Evolutionary conservation across 2,797 vertebrate species (phyloP).

Genomic region (Hydrolagus colliei): DNA sequence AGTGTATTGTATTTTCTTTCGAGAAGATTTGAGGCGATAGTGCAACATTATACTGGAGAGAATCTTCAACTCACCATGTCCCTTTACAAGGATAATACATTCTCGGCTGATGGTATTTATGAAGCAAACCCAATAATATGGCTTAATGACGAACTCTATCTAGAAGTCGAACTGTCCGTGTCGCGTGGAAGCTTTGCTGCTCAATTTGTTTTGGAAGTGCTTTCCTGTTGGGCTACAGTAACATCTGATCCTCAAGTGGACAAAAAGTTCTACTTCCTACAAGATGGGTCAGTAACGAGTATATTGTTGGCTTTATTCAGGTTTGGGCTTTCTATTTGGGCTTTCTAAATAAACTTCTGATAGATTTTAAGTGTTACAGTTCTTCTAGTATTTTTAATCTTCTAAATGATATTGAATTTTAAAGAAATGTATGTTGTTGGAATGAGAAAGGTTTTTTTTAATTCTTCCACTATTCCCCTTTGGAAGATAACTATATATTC

Average conservation of each 20-base stretch:
- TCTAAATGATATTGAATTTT: too few species aligned
- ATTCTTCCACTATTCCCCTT: too few species aligned
- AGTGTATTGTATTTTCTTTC: too few species aligned
- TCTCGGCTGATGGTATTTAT: conserved; percentile 34
- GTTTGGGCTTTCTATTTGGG: background rate
- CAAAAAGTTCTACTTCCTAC: conserved; percentile 43
- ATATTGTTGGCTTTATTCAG: too few species aligned
- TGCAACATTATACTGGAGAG: conserved; percentile 46
- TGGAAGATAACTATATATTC: too few species aligned
- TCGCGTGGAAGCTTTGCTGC: conserved; percentile 42
- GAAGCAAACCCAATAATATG: conserved; percentile 24
- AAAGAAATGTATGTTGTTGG: background rate
- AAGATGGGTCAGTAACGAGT: conserved; percentile 44
- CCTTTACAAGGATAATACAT: conserved; percentile 44
- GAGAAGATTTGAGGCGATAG: background rate
- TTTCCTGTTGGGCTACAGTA: conserved; percentile 58
- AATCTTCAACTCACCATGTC: conserved; percentile 48
- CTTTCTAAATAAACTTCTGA: too few species aligned
- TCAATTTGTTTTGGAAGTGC: conserved; percentile 47
- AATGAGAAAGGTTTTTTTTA: background rate
- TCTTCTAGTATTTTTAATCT: too few species aligned
- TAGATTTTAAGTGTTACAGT: too few species aligned
- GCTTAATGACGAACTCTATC: conserved; percentile 45
- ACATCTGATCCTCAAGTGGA: conserved; percentile 40
- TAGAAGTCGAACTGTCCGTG: conserved; percentile 48